Percentiles rank a stretch among this genome's conserved stretches.
These are phyloP conservation scores for Brachyrhaphis roseni DNA, from an alignment of 2,797 vertebrate genomes.

Conservation along the genomic window DNA sequence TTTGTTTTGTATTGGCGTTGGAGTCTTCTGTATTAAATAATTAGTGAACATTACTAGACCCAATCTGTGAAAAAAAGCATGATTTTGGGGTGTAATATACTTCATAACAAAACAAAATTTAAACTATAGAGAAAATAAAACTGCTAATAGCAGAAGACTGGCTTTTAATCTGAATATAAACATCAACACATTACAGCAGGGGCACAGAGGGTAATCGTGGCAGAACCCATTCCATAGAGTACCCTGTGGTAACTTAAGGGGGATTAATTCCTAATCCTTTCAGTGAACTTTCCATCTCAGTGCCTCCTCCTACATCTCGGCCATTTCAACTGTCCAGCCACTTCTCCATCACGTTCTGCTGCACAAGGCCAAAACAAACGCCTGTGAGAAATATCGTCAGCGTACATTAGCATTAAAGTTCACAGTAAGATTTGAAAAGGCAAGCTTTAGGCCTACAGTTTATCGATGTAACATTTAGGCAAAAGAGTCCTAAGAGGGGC, in stretches of 20 bases:
- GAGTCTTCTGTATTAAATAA: conserved; percentile 14
- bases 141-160: conserved; percentile 8
- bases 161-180: conserved; percentile 38
- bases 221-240: conserved; percentile 69
- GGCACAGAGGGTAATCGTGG: conserved; percentile 57
- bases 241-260: conserved; percentile 79
- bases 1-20: conserved; percentile 46
- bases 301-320: conserved; percentile 78
- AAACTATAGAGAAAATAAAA: not conserved
- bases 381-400: conserved; percentile 70
- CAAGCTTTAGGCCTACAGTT: not conserved
- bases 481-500: not conserved
- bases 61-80: not conserved
- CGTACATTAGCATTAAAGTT: conserved; percentile 15
- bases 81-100: conserved; percentile 11
- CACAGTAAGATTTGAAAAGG: conserved; percentile 1
- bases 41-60: conserved; percentile 7
- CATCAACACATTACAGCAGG: conserved; percentile 36
- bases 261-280: conserved; percentile 84
- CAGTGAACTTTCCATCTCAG: conserved; percentile 82
- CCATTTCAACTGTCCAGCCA: conserved; percentile 82
- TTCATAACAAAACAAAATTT: conserved; percentile 10
- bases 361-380: conserved; percentile 71
- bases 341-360: conserved; percentile 82
- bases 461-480: conserved; percentile 2